Conservation (phyloP, 2,888 invertebrate genomes). For the Luffia ferchaultella region DNA sequence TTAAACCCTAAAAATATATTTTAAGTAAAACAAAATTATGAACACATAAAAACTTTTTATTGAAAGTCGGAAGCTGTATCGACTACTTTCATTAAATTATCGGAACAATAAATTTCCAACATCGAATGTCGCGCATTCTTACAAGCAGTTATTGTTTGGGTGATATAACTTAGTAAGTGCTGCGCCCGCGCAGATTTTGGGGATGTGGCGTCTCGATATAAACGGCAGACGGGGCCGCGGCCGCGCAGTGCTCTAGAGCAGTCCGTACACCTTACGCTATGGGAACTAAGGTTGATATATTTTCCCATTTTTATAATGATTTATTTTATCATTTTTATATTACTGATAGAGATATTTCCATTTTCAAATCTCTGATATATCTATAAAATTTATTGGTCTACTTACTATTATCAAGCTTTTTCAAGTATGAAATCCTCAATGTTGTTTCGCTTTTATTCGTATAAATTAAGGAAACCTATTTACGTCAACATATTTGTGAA, state of each 20-base stretch:
- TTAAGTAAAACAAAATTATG: not conserved
- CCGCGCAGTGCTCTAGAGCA: not conserved
- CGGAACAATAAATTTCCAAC: not conserved
- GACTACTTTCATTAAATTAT: not conserved
- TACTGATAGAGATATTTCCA: too few relatives aligned
- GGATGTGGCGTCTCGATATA: too few relatives aligned
- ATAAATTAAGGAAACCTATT: too few relatives aligned
- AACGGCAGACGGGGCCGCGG: not conserved
- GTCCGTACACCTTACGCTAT: not conserved
- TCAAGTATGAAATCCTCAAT: too few relatives aligned
- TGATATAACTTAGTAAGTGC: not conserved
- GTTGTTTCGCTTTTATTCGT: too few relatives aligned
- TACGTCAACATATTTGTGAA: too few relatives aligned
- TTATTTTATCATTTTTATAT: too few relatives aligned
- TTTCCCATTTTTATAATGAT: too few relatives aligned
- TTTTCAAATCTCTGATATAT: too few relatives aligned
- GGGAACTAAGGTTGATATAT: not conserved
- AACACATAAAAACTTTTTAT: not conserved
- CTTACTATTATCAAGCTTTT: too few relatives aligned
- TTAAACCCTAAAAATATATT: too few relatives aligned
- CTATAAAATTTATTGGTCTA: too few relatives aligned
- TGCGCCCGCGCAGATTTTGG: not conserved
- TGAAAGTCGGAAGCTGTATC: not conserved
- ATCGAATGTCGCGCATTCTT: not conserved
- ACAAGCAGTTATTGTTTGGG: not conserved